Evolutionary conservation across 2,113 vertebrate species (phyloP).

Genomic region (Etheostoma cragini): DNA sequence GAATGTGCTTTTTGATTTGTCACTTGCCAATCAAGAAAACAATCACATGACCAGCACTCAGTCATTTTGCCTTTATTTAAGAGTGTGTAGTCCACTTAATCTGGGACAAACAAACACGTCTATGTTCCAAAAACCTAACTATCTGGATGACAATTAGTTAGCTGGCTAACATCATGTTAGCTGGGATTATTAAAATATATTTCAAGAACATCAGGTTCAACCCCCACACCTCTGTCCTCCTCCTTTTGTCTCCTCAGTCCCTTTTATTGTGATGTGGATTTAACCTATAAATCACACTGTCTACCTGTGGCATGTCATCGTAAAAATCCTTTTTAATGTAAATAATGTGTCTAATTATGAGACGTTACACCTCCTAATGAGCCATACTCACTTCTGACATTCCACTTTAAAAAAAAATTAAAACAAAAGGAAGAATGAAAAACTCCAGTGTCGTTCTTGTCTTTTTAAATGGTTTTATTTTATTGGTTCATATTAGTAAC

Average conservation of each 20-base stretch:
- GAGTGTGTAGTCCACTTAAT: too few species aligned
- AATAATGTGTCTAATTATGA: not conserved
- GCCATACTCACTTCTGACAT: constrained; percentile 52
- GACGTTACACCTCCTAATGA: not conserved
- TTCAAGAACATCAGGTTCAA: not conserved
- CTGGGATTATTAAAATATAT: not conserved
- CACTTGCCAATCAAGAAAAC: not conserved
- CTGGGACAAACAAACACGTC: not conserved
- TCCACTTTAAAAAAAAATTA: constrained; percentile 26
- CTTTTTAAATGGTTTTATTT: constrained; percentile 46
- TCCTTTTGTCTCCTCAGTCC: not conserved
- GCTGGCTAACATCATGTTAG: not conserved
- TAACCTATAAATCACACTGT: not conserved
- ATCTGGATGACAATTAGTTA: not conserved
- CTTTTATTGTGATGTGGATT: not conserved
- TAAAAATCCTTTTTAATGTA: not conserved
- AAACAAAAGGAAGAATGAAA: constrained; percentile 6
- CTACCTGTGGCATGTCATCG: constrained; percentile 5
- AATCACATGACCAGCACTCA: not conserved
- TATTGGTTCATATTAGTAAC: constrained; percentile 63
- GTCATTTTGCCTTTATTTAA: not conserved
- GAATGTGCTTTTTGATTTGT: not conserved
- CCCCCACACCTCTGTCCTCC: not conserved
- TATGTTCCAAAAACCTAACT: not conserved
- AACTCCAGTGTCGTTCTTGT: constrained; percentile 17